Evolutionary conservation across 2,113 vertebrate genomes (phyloP), one percentile per base, ranked within the genome.

Genomic region (Condylura cristata): DNA sequence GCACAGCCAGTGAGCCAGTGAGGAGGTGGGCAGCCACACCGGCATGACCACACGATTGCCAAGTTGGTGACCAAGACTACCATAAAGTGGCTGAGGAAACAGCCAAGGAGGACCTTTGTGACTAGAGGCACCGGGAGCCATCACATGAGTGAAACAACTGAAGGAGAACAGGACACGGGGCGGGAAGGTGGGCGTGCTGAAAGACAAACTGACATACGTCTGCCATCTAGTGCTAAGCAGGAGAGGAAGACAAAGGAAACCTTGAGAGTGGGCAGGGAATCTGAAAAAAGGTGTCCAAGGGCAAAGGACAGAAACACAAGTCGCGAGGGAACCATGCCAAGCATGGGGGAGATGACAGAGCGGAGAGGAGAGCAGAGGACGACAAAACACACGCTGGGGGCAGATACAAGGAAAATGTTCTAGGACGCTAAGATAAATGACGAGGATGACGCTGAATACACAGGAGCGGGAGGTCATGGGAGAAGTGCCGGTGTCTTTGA

Each of bases 221-320:
- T 95, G 95, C 83, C 75, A 37, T 26, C 92, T 51, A 80, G 82
- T 39, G 95, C 93, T 6, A 56, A 58, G 76, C 16, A 1, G 0
- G 17, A 81, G 72, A 39, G 63, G n/a, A 72, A 28, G 39, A 74
- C 53, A 79, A 58, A 34, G 72, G 26, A 30, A 41, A 3, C 26
- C 24, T 20, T 14, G 32, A 0, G 1, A 8, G 8, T 10, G 34
- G 39, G 22, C 82, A 46, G 70, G 46, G 39, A 39, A 3, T 6
- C 7, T 1, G 74, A 41, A 41, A 53, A 16, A 76, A 18, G 56
- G 10, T 3, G 5, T 13, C n/a, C n/a, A 30, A 75, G 80, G 79
- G 58, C n/a, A 46, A 65, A 91, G 83, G 58, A 28, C n/a, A 83
- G 68, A 32, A 24, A 44, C 48, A 6, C 0, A 1, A 26, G 63